Evolutionary conservation across 1,140 invertebrate genomes (phyloP).

Genomic region (Bombus confusus): DNA sequence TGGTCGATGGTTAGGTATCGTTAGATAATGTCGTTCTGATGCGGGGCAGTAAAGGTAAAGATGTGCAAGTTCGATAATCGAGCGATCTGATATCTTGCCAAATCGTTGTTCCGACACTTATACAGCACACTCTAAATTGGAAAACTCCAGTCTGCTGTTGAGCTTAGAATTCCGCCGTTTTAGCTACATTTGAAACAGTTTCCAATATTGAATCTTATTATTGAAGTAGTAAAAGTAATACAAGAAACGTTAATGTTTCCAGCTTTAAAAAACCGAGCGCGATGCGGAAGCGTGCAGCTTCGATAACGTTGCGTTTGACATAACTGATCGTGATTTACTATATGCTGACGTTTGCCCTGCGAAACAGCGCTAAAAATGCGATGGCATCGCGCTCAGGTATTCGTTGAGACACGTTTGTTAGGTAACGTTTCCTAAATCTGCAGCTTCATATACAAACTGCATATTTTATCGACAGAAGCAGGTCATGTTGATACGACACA

Average conservation of each 20-base stretch:
- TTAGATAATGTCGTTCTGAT: neutral
- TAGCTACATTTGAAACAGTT: neutral
- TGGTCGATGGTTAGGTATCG: neutral
- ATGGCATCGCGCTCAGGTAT: neutral
- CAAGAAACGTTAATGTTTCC: too few species aligned
- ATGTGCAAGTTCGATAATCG: neutral
- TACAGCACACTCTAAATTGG: neutral
- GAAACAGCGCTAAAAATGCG: neutral
- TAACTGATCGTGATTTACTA: neutral
- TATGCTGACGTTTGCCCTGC: neutral
- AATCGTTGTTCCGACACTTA: neutral
- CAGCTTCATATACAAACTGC: constrained; percentile 16
- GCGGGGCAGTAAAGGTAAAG: neutral
- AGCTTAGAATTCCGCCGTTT: neutral
- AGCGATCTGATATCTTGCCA: neutral
- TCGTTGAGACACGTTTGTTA: constrained; percentile 12
- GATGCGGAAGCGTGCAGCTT: too few species aligned
- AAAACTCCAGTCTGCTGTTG: neutral
- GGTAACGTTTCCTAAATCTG: constrained; percentile 14
- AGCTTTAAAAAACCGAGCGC: too few species aligned
- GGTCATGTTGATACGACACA: constrained; percentile 61
- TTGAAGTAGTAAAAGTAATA: neutral
- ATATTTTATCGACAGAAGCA: constrained; percentile 63
- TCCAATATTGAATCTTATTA: neutral
- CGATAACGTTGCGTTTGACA: neutral